A percentile compares a stretch with the other conserved stretches of the same genome.
These are phyloP conservation scores for Cepphus grylle DNA, from an alignment of 2,113 vertebrate species.

Conservation along the genomic window DNA sequence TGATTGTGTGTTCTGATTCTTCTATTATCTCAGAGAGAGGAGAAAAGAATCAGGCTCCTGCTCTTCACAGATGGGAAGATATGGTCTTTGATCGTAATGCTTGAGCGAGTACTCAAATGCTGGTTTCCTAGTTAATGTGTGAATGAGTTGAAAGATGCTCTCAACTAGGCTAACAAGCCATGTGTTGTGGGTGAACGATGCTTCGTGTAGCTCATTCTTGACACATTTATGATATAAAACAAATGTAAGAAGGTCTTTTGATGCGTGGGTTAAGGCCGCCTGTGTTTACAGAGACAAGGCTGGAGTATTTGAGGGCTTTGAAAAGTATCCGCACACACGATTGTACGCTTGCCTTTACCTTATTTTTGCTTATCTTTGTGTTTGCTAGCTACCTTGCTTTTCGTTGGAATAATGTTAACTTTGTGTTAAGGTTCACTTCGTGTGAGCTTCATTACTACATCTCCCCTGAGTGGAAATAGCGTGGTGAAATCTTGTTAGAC, in stretches of 20 bases:
- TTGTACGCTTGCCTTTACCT: background rate
- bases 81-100: slow-evolving; percentile 14
- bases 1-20: background rate
- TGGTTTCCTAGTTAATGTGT: background rate
- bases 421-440: background rate
- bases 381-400: background rate
- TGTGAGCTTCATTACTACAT: background rate
- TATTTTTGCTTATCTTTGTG: background rate
- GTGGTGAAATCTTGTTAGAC: background rate
- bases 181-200: background rate
- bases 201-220: background rate
- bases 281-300: background rate
- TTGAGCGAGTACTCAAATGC: background rate
- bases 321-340: background rate
- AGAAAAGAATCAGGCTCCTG: background rate
- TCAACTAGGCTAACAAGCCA: slow-evolving; percentile 1
- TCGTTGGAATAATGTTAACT: background rate
- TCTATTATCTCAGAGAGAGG: background rate
- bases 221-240: background rate
- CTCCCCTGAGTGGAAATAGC: background rate
- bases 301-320: background rate
- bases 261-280: background rate
- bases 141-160: slow-evolving; percentile 19
- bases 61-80: slow-evolving; percentile 3
- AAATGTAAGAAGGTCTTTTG: background rate